Evolutionary conservation across 2,888 invertebrate genomes (phyloP), one percentile per base, ranked within the genome.

Genomic region (Myopa testacea): DNA sequence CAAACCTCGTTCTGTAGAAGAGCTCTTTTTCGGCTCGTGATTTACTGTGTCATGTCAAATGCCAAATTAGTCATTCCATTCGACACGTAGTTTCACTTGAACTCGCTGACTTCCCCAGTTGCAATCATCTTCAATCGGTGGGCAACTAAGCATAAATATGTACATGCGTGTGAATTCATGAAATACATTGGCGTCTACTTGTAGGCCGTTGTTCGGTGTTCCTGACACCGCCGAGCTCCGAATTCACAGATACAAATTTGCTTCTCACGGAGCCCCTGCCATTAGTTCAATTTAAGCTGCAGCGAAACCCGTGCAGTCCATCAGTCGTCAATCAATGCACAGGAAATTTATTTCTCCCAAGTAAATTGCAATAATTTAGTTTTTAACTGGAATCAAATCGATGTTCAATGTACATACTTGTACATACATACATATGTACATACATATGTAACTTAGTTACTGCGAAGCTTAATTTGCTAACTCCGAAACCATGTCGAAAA

Each of bases 281-380:
- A 75, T 75, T 75, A 75, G 75, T 60, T 75, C 75, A 75, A 75
- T 75, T 75, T 75, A 60, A 69, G 60, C 58, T 52, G 68, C 69
- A 52, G 40, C 34, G 75, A 38, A 58, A 37, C 19, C 58, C 75
- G 38, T 65, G 65, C 74, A 69, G 60, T 60, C 75, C 60, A 60
- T 75, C 68, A 68, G 55, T 26, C 70, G 38, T 70, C 70, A 70
- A 40, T 68, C 68, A 58, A 60, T 58, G 26, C 75, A 26, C 45
- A 26, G 75, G 75, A 34, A 75, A 60, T 75, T 3, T 38, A 63
- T 63, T 58, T 60, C 55, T 60, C 45, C 58, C 69, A 14, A 69
- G 60, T 58, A 75, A 75, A 75, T 75, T 75, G 75, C 75, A 68
- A 75, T 63, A 75, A 75, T 75, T 75, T 75, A 40, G 75, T 69